Base-by-base conservation (phyloP, 92 coral and sea anemone genomes). In the Pocillopora grandis region DNA sequence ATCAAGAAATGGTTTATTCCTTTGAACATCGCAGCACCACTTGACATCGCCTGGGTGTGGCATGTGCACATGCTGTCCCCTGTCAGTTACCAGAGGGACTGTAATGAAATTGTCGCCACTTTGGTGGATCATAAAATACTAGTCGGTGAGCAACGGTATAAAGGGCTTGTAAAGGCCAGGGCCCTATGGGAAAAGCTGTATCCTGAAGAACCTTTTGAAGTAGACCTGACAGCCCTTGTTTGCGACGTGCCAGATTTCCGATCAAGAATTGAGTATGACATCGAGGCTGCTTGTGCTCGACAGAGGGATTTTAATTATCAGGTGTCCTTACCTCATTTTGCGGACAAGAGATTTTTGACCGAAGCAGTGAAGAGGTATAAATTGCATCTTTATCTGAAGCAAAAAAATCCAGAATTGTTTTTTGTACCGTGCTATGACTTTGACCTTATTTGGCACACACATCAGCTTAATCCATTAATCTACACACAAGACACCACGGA, bases 371-470 rank as follows among this genome's bases (percentile, higher is more conserved):
- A 49, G 76, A 76, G 91, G 12, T 88, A 88, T 23, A 71, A 77
- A 65, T 49, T 14, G n/a, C 83, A 75, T 33, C 86, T 87, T 11
- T 3, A 14, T 8, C 73, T 87, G 1, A 87, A 87, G 19, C n/a
- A 81, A 61, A 36, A 59, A n/a, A 14, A 85, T 58, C 92, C 82
- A 18, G 86, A 80, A 0, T 33, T 27, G 74, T 89, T 89, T 61
- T 66, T 89, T 3, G 92, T 89, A 18, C 92, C 92, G 57, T 89
- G 92, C 72, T 89, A 89, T 58, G 92, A 89, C 76, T 72, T 79
- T 58, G 92, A 89, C 68, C 90, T 89, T 58, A 86, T 89, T 56
- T 89, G 92, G 92, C 90, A 89, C 80, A 86, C 90, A 77, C 92
- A 89, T 64, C 92, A 89, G 87, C 71, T 73, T 15, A 82, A 89